phyloP scores from a whole-genome alignment of 2,113 vertebrate genomes.

The Meles meles region DNA sequence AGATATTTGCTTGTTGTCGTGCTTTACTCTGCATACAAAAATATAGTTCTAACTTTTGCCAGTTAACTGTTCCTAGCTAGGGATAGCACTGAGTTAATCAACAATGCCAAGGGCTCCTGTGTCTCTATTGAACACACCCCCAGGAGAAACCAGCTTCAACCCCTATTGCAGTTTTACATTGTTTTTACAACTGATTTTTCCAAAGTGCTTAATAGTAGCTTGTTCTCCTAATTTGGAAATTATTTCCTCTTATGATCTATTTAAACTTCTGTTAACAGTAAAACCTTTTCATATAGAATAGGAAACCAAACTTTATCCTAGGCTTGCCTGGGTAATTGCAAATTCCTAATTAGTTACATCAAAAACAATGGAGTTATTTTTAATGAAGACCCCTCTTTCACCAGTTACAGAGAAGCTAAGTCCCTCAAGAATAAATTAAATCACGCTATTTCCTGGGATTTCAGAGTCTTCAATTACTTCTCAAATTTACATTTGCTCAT shows the following conservation, averaged over 20 bases:
- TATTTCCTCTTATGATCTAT: conserved; percentile 6
- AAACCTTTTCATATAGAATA: conserved; percentile 33
- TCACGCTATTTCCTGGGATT: conserved; percentile 42
- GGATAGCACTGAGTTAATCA: background rate
- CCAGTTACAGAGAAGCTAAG: background rate
- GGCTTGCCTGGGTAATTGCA: conserved; percentile 25
- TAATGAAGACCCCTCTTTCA: conserved; percentile 30
- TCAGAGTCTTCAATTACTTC: conserved; percentile 48
- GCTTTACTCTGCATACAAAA: background rate
- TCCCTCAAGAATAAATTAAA: conserved; percentile 41
- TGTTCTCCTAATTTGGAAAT: conserved; percentile 51
- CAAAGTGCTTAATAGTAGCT: conserved; percentile 20
- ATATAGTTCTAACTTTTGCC: background rate
- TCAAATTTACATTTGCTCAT: background rate
- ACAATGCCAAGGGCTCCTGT: background rate
- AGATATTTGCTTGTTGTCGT: background rate
- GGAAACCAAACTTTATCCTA: conserved; percentile 20
- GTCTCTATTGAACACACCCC: background rate
- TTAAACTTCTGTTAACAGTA: conserved; percentile 42
- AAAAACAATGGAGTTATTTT: conserved; percentile 42
- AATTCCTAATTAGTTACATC: conserved; percentile 53
- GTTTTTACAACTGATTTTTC: background rate
- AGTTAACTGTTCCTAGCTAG: background rate
- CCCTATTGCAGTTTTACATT: background rate
- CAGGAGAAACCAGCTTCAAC: background rate